These are phyloP conservation scores for Acronicta alni DNA, from an alignment of 2,888 invertebrate species.

Conservation along the genomic window DNA sequence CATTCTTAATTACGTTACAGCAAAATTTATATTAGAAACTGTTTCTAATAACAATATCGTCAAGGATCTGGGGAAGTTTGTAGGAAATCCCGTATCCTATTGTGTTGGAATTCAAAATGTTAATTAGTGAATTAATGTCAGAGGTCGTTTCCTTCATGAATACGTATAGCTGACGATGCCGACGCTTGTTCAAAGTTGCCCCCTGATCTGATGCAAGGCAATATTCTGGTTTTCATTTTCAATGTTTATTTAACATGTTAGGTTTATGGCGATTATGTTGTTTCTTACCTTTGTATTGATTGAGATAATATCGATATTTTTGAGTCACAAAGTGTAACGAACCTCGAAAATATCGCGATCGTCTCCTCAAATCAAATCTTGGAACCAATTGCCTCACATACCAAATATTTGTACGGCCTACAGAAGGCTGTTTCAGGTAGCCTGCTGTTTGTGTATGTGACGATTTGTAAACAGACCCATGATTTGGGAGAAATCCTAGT, in stretches of 20 bases:
- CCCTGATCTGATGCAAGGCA: slow-evolving; percentile 30
- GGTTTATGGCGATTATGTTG: background rate
- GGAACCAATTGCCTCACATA: background rate
- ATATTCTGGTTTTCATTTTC: slow-evolving; percentile 16
- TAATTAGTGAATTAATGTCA: slow-evolving; percentile 78
- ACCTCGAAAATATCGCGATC: background rate
- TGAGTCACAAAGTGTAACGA: too few relatives aligned
- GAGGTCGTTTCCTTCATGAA: slow-evolving; percentile 69
- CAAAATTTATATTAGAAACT: slow-evolving; percentile 55
- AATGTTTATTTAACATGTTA: background rate
- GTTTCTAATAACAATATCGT: slow-evolving; percentile 62
- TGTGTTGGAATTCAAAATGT: slow-evolving; percentile 71
- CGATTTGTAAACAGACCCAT: background rate
- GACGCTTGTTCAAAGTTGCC: slow-evolving; percentile 47
- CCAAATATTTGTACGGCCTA: background rate
- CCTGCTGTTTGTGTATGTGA: background rate
- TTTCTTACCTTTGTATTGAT: too few relatives aligned
- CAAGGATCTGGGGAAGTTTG: slow-evolving; percentile 63
- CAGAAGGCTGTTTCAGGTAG: background rate
- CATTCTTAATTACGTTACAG: slow-evolving; percentile 44
- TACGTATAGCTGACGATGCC: slow-evolving; percentile 59
- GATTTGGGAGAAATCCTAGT: background rate
- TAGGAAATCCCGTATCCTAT: slow-evolving; percentile 75
- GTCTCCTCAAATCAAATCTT: background rate
- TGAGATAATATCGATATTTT: too few relatives aligned